Conservation (phyloP, 2,113 vertebrate species). For the Anoplopoma fimbria region DNA sequence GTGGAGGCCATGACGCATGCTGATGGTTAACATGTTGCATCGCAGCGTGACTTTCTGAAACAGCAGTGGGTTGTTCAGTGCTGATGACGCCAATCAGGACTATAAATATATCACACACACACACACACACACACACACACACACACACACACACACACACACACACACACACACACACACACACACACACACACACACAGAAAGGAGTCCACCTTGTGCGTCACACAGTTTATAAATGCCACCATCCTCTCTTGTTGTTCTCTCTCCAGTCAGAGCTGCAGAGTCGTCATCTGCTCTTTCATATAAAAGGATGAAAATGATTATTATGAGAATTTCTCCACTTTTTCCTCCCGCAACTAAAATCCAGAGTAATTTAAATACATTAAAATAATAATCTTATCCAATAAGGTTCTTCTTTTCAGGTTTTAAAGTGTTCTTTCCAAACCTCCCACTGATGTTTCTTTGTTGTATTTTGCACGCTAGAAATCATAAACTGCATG, state of each 20-base stretch:
- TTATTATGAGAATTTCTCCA: neutral
- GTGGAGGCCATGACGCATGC: constrained; percentile 25
- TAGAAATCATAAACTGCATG: neutral
- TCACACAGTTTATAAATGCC: constrained; percentile 46
- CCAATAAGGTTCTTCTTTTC: neutral
- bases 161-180: constrained; percentile 30
- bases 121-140: constrained; percentile 28
- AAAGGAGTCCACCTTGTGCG: constrained; percentile 45
- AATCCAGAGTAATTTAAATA: neutral
- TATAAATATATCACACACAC: constrained; percentile 55
- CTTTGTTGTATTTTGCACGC: neutral
- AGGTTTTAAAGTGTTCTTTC: neutral
- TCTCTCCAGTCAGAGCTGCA: neutral
- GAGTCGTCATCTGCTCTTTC: neutral
- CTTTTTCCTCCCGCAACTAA: neutral
- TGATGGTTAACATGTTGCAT: constrained; percentile 67
- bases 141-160: constrained; percentile 4
- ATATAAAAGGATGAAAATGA: neutral
- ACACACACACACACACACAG: constrained; percentile 22
- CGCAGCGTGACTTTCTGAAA: constrained; percentile 55
- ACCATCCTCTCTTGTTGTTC: neutral
- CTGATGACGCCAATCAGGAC: constrained; percentile 60
- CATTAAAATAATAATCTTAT: neutral
- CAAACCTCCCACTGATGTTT: neutral
- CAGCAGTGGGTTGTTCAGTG: constrained; percentile 44